A percentile compares a stretch with the other conserved stretches of the same genome.
These are phyloP conservation scores for Eulacestoma nigropectus DNA, from an alignment of 2,113 vertebrate species.

Conservation along the genomic window DNA sequence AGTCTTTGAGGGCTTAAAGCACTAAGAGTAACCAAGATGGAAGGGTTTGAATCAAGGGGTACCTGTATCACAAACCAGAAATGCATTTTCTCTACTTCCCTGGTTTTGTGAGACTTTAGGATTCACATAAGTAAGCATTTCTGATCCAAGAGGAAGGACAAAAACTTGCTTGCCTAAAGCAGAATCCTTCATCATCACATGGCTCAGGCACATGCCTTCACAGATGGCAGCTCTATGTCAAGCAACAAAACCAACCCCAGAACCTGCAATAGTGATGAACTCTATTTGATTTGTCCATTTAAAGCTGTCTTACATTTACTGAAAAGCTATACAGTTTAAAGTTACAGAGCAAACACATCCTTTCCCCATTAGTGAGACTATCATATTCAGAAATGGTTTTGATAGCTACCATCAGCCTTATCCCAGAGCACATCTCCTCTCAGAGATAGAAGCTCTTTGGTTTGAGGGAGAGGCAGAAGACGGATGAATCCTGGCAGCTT, in stretches of 20 bases:
- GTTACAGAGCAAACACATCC: not conserved
- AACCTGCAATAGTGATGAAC: not conserved
- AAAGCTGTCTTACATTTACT: not conserved
- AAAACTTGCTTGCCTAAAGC: constrained; percentile 5
- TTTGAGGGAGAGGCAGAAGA: not conserved
- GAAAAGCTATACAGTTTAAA: not conserved
- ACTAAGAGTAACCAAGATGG: not conserved
- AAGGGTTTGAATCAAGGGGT: not conserved
- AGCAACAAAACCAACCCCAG: not conserved
- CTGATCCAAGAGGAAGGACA: not conserved
- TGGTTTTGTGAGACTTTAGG: not conserved
- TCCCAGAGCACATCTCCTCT: not conserved
- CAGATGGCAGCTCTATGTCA: not conserved
- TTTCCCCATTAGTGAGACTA: not conserved
- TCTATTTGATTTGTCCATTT: not conserved
- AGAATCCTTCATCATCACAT: not conserved
- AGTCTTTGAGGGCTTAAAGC: not conserved
- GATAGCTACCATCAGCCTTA: not conserved
- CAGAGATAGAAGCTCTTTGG: not conserved
- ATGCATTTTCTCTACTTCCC: not conserved
- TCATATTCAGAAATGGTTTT: not conserved
- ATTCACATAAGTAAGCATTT: not conserved
- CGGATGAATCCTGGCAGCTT: not conserved
- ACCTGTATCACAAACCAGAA: not conserved
- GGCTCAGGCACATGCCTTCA: not conserved